Percentiles rank a stretch among this genome's conserved stretches.
These are phyloP conservation scores for Vespertilio murinus DNA, from an alignment of 2,797 vertebrate species.

Conservation along the genomic window DNA sequence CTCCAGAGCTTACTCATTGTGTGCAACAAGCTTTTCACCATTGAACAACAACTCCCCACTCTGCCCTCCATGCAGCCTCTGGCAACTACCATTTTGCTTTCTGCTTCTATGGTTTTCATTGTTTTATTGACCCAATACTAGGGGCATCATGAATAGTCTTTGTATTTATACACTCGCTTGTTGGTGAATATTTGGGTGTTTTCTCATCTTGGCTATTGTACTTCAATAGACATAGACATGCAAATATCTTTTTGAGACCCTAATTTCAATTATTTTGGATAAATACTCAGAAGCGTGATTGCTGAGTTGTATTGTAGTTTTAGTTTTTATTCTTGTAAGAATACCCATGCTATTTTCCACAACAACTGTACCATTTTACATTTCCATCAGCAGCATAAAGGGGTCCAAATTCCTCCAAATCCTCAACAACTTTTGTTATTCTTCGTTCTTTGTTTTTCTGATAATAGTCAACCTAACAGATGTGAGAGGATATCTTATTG, in stretches of 20 bases:
- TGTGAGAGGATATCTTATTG: not conserved
- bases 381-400: not conserved
- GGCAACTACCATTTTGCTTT: not conserved
- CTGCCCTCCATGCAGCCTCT: not conserved
- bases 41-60: not conserved
- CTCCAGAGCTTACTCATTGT: not conserved
- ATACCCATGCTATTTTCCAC: not conserved
- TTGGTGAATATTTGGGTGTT: not conserved
- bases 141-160: not conserved
- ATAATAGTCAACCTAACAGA: not conserved
- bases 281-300: not conserved
- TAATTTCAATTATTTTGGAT: not conserved
- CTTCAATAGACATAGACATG: not conserved
- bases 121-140: not conserved
- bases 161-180: not conserved
- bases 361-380: not conserved
- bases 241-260: not conserved
- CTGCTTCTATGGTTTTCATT: not conserved
- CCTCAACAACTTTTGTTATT: not conserved
- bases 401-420: not conserved
- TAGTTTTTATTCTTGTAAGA: not conserved
- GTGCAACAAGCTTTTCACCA: not conserved
- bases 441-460: not conserved
- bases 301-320: not conserved
- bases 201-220: not conserved